Evolutionary conservation across 2,888 invertebrate genomes (phyloP), one percentile per base, ranked within the genome.

Genomic region (Agapetus fuscipes): DNA sequence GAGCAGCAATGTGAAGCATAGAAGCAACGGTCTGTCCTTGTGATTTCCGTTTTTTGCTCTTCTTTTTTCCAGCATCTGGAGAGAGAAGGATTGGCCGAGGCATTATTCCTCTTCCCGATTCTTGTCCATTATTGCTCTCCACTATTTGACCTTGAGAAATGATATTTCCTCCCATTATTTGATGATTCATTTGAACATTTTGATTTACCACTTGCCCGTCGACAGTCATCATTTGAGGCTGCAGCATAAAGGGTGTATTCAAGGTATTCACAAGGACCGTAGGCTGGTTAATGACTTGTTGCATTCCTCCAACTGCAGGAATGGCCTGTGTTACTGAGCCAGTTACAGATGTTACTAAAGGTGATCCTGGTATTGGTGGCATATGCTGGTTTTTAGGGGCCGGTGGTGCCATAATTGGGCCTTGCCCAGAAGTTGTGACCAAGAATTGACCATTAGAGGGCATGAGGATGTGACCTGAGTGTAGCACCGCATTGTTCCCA

Each of bases 261-360:
- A 88, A 62, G 0, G 87, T 78, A 54, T 89, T 89, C 1, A 90
- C 80, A 3, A 90, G 72, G 1, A 87, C 83, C 0, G 86, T 80
- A 17, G 83, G 82, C 54, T 79, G 83, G 17, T 82, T 83, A 2
- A 83, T 69, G 12, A 83, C 74, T 3, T 80, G 75, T 49, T 77
- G 79, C 2, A 75, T 71, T 2, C 73, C 71, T 0, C 72, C 74
- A 1, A 75, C 76, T 0, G 77, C 72, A 2, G 80, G 76, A 26
- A 78, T 72, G 1, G 78, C 76, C 57, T 80, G 79, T 7, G 75
- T 71, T 5, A 78, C 72, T 1, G 80, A 72, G 0, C 75, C 76
- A 1, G 75, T 77, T 2, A 77, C 79, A 51, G 76, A 79, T 0
- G 79, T 78, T 2, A 74, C 67, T 57, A 75, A 69, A n/a, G 72